Conservation (phyloP, 2,113 vertebrate genomes). For the Brachirus orientalis region DNA sequence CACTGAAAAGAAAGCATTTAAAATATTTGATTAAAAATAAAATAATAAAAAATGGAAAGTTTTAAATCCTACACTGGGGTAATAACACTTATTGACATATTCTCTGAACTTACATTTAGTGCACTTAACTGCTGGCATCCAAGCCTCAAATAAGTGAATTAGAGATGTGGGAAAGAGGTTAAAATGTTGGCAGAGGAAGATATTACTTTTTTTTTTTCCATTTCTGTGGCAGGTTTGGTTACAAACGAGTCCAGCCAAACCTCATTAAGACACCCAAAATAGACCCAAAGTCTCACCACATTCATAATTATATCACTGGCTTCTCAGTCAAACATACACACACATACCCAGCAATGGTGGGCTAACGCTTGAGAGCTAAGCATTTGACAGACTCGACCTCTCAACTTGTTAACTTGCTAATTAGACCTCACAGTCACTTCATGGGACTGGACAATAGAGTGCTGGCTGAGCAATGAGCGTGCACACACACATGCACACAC, state of each 20-base stretch:
- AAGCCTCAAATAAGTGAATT: conserved; percentile 24
- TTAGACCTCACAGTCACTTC: conserved; percentile 82
- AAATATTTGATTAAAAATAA: not conserved
- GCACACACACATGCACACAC: conserved; percentile 31
- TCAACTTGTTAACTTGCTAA: conserved; percentile 85
- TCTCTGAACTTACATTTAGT: conserved; percentile 20
- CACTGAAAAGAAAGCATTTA: not conserved
- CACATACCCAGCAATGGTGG: conserved; percentile 58
- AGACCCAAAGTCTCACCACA: conserved; percentile 63
- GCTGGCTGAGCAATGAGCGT: conserved; percentile 63
- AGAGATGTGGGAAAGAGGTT: conserved; percentile 31
- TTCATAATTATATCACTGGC: conserved; percentile 58
- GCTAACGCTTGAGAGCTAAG: conserved; percentile 78
- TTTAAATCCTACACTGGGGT: conserved; percentile 21
- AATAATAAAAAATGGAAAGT: conserved; percentile 1
- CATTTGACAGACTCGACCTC: conserved; percentile 82
- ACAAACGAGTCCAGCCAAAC: conserved; percentile 71
- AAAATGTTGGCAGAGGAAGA: conserved; percentile 40
- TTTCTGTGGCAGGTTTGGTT: conserved; percentile 55
- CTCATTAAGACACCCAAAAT: conserved; percentile 66
- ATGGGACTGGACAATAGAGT: conserved; percentile 78
- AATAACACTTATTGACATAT: conserved; percentile 34
- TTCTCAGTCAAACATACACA: conserved; percentile 36
- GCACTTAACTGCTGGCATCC: conserved; percentile 29
- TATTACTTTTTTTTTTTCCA: conserved; percentile 42